Evolutionary conservation across 2,888 invertebrate species (phyloP), one percentile per base, ranked within the genome.

Genomic region (Acleris sparsana): DNA sequence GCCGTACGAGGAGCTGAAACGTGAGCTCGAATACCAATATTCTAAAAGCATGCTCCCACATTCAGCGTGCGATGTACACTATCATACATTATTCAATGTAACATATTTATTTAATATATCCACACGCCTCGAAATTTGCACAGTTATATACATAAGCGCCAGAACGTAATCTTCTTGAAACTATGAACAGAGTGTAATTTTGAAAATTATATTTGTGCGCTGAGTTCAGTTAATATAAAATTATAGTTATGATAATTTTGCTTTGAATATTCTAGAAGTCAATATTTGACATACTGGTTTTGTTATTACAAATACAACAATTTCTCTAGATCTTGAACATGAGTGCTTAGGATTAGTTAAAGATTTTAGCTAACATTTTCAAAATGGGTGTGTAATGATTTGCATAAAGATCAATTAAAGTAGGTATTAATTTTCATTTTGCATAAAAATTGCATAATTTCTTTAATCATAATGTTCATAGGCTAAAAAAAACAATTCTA

Each of bases 1-100:
- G 48, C 57, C 56, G 44, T 48, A 53, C 63, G 44, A 57, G 44
- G 66, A 53, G 62, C 44, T 39, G 56, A 65, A 67, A 70, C 72
- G 72, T 73, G 72, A 64, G 63, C 62, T 16, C 51, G 72, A 72
- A 72, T 73, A 73, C 72, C 72, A 73, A 73, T 73, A 73, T 70
- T 70, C 67, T 71, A 70, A 73, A 71, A 73, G 71, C 71, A 70
- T 70, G 68, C 71, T 70, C 63, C 63, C 66, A 70, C 68, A 68
- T 70, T 70, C 68, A 33, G 61, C 61, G 59, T 59, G 18, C 63
- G 63, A 61, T 63, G 52, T 61, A 62, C 46, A 53, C 68, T 61
- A 64, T 51, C 64, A 64, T 62, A 64, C 64, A 62, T 68, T 68
- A 62, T 64, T 64, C 64, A 64, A 62, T 66, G 62, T 53, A 55